Evolutionary conservation across 2,888 invertebrate species (phyloP).

Genomic region (Tenthredo scrophulariae): DNA sequence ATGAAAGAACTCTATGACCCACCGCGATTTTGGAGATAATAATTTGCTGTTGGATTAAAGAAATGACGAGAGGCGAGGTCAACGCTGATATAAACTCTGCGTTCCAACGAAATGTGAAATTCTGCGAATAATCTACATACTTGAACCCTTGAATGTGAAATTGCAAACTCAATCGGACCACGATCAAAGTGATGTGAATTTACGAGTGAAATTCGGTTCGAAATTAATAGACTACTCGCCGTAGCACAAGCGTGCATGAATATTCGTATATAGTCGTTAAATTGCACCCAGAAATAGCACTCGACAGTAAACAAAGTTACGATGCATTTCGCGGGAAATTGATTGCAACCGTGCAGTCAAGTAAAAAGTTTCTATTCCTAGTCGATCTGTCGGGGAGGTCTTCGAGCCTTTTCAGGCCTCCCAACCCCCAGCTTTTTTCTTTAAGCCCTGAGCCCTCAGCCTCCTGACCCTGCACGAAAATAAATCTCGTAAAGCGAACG

Average conservation of each 20-base stretch:
- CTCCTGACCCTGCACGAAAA: slow-evolving; percentile 52
- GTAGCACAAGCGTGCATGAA: slow-evolving; percentile 30
- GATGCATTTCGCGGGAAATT: slow-evolving; percentile 47
- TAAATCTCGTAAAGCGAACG: slow-evolving; percentile 55
- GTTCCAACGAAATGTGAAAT: slow-evolving; percentile 32
- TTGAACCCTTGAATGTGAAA: slow-evolving; percentile 1
- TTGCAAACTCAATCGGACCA: slow-evolving; percentile 35
- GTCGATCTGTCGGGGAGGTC: slow-evolving; percentile 25
- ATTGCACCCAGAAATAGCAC: slow-evolving; percentile 44
- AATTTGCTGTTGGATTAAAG: not conserved
- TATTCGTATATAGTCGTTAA: slow-evolving; percentile 45
- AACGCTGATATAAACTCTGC: slow-evolving; percentile 12
- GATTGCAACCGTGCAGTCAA: slow-evolving; percentile 30
- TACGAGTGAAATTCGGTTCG: slow-evolving; percentile 33
- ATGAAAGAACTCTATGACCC: not conserved
- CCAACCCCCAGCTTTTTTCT: slow-evolving; percentile 16
- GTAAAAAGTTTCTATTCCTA: slow-evolving; percentile 45
- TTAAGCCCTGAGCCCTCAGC: slow-evolving; percentile 34
- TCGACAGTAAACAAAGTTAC: slow-evolving; percentile 35
- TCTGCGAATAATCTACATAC: slow-evolving; percentile 37
- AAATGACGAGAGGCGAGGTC: not conserved
- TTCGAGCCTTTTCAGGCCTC: slow-evolving; percentile 20
- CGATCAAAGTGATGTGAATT: slow-evolving; percentile 41
- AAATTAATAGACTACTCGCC: slow-evolving; percentile 39
- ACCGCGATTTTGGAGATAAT: not conserved